Percentiles rank a stretch among this genome's conserved stretches.
Evolutionary conservation across 2,113 vertebrate genomes (phyloP).

Genomic region (Talpa occidentalis): DNA sequence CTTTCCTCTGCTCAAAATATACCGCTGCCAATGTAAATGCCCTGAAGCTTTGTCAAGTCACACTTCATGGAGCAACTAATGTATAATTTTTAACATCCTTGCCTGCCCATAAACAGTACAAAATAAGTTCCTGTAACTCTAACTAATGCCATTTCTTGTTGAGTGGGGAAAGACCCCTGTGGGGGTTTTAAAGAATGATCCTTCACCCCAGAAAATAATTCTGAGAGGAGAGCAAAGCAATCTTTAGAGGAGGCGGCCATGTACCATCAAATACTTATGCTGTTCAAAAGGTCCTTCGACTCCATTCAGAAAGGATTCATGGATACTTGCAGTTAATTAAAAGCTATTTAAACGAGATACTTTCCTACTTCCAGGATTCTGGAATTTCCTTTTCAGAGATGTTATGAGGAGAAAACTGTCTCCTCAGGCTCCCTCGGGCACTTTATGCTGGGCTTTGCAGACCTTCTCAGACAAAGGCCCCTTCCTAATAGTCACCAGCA

Average conservation of each 20-base stretch:
- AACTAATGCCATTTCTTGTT: background rate
- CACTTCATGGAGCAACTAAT: background rate
- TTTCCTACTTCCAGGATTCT: background rate
- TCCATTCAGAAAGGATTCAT: background rate
- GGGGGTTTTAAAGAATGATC: background rate
- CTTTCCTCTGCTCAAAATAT: background rate
- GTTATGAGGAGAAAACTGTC: background rate
- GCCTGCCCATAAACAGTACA: background rate
- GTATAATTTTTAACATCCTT: background rate
- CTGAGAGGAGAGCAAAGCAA: background rate
- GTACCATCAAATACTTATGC: background rate
- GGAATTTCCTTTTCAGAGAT: conserved; percentile 41
- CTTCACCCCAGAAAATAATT: background rate
- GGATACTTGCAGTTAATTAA: conserved; percentile 17
- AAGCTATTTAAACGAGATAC: conserved; percentile 19
- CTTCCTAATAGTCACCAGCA: background rate
- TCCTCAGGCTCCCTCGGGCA: background rate
- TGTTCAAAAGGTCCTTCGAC: background rate
- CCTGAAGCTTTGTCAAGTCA: accelerated
- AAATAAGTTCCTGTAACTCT: background rate
- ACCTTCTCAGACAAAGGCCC: background rate
- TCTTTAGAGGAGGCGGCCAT: background rate
- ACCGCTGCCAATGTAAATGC: background rate
- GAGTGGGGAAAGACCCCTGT: background rate
- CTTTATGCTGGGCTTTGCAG: background rate